Conservation (phyloP, 2,888 invertebrate genomes). For the Carpatolechia fugitivella region DNA sequence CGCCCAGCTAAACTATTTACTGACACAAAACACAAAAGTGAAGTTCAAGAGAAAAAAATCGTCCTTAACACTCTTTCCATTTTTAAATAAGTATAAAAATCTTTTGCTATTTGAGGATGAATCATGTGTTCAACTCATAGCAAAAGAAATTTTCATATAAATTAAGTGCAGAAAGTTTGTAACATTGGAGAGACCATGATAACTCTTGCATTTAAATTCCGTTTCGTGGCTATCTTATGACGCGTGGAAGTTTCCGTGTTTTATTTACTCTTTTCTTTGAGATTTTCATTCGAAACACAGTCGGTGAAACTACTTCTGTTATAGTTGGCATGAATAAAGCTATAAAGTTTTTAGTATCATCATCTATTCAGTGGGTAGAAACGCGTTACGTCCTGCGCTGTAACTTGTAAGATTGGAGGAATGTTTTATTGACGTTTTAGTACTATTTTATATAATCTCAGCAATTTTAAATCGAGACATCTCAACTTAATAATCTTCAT, state of each 20-base stretch:
- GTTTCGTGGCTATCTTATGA: constrained; percentile 38
- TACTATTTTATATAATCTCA: background rate
- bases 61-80: background rate
- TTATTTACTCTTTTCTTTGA: constrained; percentile 1
- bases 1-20: too few relatives aligned
- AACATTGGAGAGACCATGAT: constrained; percentile 41
- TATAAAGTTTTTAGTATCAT: constrained; percentile 6
- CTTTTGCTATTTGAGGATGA: constrained; percentile 21
- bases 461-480: background rate
- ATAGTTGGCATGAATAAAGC: constrained; percentile 4
- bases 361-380: background rate
- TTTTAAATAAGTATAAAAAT: background rate
- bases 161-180: constrained; percentile 57
- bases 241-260: constrained; percentile 29
- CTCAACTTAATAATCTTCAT: background rate
- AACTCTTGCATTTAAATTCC: constrained; percentile 48
- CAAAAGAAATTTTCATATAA: constrained; percentile 64
- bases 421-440: background rate
- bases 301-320: constrained; percentile 7
- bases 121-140: constrained; percentile 32
- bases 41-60: too few relatives aligned
- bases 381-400: background rate
- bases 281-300: constrained; percentile 10
- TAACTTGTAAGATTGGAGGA: background rate
- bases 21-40: too few relatives aligned